These are phyloP conservation scores for Drosophila mulleri DNA, from an alignment of 2,888 invertebrate genomes.

Conservation along the genomic window DNA sequence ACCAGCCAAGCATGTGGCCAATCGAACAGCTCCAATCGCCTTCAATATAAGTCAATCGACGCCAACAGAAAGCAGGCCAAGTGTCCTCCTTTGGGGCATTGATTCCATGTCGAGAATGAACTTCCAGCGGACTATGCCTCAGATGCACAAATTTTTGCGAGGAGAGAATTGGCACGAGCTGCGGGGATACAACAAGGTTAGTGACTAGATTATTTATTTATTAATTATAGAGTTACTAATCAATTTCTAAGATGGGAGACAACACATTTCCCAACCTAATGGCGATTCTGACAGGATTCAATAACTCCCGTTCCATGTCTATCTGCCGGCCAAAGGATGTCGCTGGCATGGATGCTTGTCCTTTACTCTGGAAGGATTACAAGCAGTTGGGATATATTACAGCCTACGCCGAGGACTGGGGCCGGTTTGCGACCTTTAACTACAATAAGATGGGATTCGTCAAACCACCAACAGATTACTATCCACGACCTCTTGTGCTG, in stretches of 20 bases:
- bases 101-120: constrained; percentile 94
- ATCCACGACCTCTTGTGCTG: constrained; percentile 89
- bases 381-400: constrained; percentile 90
- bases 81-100: constrained; percentile 92
- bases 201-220: not conserved
- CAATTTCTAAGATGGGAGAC: constrained; percentile 88
- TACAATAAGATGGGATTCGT: constrained; percentile 90
- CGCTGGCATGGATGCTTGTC: constrained; percentile 89
- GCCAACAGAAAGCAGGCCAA: constrained; percentile 82
- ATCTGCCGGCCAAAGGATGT: constrained; percentile 85
- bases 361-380: constrained; percentile 92
- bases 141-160: constrained; percentile 88
- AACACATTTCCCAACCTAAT: constrained; percentile 96
- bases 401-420: constrained; percentile 92
- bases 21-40: not conserved
- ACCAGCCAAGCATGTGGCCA: constrained; percentile 7
- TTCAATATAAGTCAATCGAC: constrained; percentile 34
- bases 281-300: constrained; percentile 91
- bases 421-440: constrained; percentile 88
- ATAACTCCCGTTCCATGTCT: constrained; percentile 84
- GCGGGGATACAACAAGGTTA: constrained; percentile 89
- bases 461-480: constrained; percentile 92
- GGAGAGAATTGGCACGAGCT: constrained; percentile 89
- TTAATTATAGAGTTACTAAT: not conserved
- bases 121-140: constrained; percentile 90